These are phyloP conservation scores for Sternotherus odoratus DNA, from an alignment of 2,797 vertebrate species.

Conservation along the genomic window DNA sequence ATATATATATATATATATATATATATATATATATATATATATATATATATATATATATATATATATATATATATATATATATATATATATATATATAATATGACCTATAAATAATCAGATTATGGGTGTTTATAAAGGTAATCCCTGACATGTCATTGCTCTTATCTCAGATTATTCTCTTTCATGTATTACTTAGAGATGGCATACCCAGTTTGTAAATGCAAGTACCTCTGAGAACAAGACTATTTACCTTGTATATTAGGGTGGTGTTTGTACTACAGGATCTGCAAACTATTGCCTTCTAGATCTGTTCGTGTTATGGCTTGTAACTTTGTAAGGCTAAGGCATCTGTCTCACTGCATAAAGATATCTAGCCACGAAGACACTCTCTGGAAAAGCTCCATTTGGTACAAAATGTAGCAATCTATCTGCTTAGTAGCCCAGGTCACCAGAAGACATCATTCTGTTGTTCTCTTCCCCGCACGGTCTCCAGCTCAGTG, in stretches of 20 bases:
- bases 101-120: too few relatives aligned
- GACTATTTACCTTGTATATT: rapidly evolving
- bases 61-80: too few relatives aligned
- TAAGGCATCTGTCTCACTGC: background rate
- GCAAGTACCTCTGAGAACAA: background rate
- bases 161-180: background rate
- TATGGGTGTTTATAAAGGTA: background rate
- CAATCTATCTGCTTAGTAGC: background rate
- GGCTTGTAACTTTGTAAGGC: rapidly evolving
- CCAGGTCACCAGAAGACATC: background rate
- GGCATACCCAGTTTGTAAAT: background rate
- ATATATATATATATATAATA: too few relatives aligned
- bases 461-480: background rate
- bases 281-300: background rate
- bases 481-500: background rate
- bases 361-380: rapidly evolving
- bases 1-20: too few relatives aligned
- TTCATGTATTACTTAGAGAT: background rate
- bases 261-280: background rate
- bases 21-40: too few relatives aligned
- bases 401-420: background rate
- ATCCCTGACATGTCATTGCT: background rate
- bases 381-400: background rate
- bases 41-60: too few relatives aligned
- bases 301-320: background rate